Evolutionary conservation across 1,140 invertebrate species (phyloP).

Genomic region (Brachionus koreanus): DNA sequence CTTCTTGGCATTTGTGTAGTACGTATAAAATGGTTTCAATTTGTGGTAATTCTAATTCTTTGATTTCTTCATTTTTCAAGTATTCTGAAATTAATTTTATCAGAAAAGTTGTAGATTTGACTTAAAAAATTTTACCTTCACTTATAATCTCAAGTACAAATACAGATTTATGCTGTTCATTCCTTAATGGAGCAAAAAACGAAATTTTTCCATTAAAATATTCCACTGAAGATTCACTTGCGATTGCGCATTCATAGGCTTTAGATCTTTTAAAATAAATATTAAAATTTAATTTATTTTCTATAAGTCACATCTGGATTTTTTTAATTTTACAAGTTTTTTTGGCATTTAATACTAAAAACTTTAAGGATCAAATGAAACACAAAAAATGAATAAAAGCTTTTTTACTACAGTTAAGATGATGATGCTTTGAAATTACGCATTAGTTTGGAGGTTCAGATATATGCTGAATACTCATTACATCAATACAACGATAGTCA

Average conservation of each 20-base stretch:
- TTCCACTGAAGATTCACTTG: constrained; percentile 18
- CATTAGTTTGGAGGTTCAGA: too few species aligned
- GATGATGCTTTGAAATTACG: too few species aligned
- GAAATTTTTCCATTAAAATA: constrained; percentile 16
- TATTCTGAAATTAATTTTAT: neutral
- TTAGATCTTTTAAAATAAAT: neutral
- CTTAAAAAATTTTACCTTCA: neutral
- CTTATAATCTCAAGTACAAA: constrained; percentile 18
- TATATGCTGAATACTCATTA: too few species aligned
- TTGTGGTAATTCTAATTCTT: neutral
- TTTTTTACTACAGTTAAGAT: too few species aligned
- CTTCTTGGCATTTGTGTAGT: constrained; percentile 31
- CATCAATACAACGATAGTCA: too few species aligned
- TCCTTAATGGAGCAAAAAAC: constrained; percentile 32
- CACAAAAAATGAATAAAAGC: too few species aligned
- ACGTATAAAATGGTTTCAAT: constrained; percentile 2
- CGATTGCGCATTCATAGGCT: neutral
- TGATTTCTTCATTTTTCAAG: neutral
- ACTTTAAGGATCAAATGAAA: too few species aligned
- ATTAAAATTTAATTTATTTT: neutral
- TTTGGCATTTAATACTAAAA: too few species aligned
- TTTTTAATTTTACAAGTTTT: too few species aligned
- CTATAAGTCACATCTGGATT: neutral
- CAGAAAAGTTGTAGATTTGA: neutral
- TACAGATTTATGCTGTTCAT: constrained; percentile 27